Base-by-base conservation (phyloP, 2,888 invertebrate genomes). In the Pterostichus madidus region DNA sequence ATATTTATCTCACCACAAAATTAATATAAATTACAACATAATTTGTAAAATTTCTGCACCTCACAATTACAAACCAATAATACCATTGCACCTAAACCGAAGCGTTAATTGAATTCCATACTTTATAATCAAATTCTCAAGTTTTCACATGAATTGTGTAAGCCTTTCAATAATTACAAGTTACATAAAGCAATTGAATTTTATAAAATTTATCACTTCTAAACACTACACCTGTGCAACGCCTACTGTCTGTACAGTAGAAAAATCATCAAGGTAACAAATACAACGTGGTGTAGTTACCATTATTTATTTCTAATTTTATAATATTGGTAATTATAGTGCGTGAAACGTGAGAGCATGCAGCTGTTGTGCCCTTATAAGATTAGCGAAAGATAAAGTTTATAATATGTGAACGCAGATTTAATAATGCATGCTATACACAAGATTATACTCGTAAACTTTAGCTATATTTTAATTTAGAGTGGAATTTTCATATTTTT, bases 281-380 rank as follows among this genome's bases (percentile, higher is more conserved):
- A 24, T 24, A 24, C 13, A 64, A 64, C n/a, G 31, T 11, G 31
- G 59, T 7, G n/a, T 31, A 17, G 32, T 3, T 31, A 24, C 59
- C 31, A 35, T 64, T 64, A 64, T 64, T 64, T 64, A 64, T 64
- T 64, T 64, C 35, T 32, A 64, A 64, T 31, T 61, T 61, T 64
- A 64, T 35, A 64, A 35, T 64, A 64, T 64, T 35, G 64, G 64
- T 64, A 64, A 64, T 64, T 35, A 64, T 13, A 64, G 64, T n/a
- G 35, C 64, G 32, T 32, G 35, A n/a, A 64, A 64, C 64, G 64
- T 64, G 64, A 64, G 64, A 35, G 13, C 35, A 35, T 64, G 64
- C 64, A 0, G 8, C 10, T 8, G 35, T 11, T 35, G 3, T 39
- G n/a, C 64, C 35, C 64, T 64, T 35, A 35, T 35, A 64, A 49